Percentiles rank a stretch among this genome's conserved stretches.
These are phyloP conservation scores for Melieria crassipennis DNA, from an alignment of 2,888 invertebrate species.

Conservation along the genomic window DNA sequence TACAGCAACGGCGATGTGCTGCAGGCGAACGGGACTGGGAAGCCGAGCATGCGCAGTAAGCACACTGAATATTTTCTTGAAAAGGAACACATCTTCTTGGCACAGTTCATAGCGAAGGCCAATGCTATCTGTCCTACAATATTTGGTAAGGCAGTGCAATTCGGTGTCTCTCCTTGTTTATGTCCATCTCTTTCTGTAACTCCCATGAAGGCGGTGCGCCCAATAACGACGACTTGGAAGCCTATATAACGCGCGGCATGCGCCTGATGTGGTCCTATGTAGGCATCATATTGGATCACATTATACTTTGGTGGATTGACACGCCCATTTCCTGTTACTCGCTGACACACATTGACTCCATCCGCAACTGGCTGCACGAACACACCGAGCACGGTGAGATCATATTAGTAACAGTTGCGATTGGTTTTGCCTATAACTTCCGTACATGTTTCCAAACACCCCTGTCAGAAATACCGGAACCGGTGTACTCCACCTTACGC, in stretches of 20 bases:
- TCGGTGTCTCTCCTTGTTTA: not conserved
- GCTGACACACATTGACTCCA: conserved; percentile 58
- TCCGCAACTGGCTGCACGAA: conserved; percentile 57
- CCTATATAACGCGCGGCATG: conserved; percentile 58
- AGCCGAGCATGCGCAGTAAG: conserved; percentile 50
- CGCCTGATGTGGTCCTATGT: conserved; percentile 80
- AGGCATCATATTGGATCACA: conserved; percentile 81
- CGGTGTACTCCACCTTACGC: conserved; percentile 76
- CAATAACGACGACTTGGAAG: conserved; percentile 50
- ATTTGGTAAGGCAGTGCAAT: conserved; percentile 48
- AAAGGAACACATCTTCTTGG: conserved; percentile 54
- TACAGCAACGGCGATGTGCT: conserved; percentile 34
- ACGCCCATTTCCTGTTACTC: conserved; percentile 73
- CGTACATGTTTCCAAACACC: not conserved
- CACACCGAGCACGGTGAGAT: conserved; percentile 54
- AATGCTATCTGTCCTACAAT: conserved; percentile 57
- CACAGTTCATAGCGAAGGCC: conserved; percentile 56
- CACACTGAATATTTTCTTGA: conserved; percentile 55
- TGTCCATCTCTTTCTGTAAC: not conserved
- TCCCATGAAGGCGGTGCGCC: conserved; percentile 30
- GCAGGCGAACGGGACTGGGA: conserved; percentile 17
- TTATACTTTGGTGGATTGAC: conserved; percentile 85
- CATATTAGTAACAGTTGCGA: too few species aligned
- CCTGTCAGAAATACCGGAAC: conserved; percentile 72
- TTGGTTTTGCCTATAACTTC: not conserved